Base-by-base conservation (phyloP, 2,888 invertebrate species). In the Sphecodes monilicornis region DNA sequence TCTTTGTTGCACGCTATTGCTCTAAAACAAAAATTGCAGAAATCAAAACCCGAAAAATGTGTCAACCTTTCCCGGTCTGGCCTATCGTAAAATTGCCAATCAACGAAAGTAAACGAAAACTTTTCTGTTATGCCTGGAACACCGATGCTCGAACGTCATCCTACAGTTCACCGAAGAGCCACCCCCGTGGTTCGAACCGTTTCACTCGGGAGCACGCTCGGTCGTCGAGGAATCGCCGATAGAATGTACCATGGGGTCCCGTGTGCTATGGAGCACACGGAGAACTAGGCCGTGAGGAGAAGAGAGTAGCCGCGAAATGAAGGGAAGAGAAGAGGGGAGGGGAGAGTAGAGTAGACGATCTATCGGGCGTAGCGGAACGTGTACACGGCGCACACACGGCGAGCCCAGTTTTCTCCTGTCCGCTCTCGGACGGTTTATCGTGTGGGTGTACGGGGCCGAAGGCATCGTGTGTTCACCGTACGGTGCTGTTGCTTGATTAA, bases 401-500 rank as follows among this genome's bases (percentile, higher is more conserved):
- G 75, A 80, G 71, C 77, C 75, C 78, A 74, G 81, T 84, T 80
- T 86, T 80, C 80, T 80, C 85, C 79, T 80, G 76, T 73, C 50
- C 78, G 80, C n/a, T 80, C 68, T 78, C 68, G 76, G 76, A 80
- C 85, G 80, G 76, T 87, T 85, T 80, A 82, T 78, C 82, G 69
- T 77, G 76, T 83, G 77, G 32, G 36, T 75, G 84, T 77, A 43
- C 75, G 85, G 72, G 76, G 80, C 81, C 77, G 76, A 72, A 77
- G 85, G 85, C 87, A 88, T 85, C 88, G 90, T 91, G 88, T 88
- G 88, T 29, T 80, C 87, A 84, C 82, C 78, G 85, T 87, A 89
- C 86, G 84, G 86, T 83, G 88, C 80, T 86, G 90, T 91, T 90
- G 92, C 89, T 91, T 92, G 93, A 93, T 93, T 93, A 92, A 93